These are phyloP conservation scores for Notolepis coatsorum DNA, from an alignment of 2,797 vertebrate species.

Conservation along the genomic window DNA sequence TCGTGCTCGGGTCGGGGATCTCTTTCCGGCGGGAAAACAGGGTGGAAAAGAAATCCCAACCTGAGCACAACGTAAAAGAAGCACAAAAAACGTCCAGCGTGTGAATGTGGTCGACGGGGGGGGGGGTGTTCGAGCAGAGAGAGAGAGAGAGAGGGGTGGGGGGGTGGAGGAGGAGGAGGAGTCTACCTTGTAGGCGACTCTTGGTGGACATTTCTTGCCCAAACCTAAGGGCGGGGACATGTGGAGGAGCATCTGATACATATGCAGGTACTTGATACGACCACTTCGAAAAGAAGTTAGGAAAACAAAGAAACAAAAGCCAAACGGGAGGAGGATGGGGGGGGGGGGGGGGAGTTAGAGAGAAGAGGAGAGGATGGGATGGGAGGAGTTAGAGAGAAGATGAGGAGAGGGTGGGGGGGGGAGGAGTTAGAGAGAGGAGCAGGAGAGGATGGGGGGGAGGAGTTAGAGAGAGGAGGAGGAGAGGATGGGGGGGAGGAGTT, in stretches of 20 bases:
- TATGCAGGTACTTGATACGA: slow-evolving; percentile 99
- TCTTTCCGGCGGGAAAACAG: no score
- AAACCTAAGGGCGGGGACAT: slow-evolving; percentile 99
- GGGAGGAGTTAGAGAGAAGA: no score
- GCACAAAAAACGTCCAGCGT: no score
- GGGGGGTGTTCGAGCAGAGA: slow-evolving; percentile 64
- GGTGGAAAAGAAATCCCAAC: no score
- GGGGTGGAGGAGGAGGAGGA: slow-evolving; percentile 25
- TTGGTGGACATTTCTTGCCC: slow-evolving; percentile 99
- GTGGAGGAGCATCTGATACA: slow-evolving; percentile 99
- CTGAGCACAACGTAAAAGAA: no score
- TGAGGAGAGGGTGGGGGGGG: slow-evolving; percentile 35
- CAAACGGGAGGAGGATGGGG: slow-evolving; percentile 71
- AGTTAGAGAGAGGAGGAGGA: slow-evolving; percentile 64
- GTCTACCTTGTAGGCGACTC: slow-evolving; percentile 99
- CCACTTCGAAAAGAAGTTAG: slow-evolving; percentile 83
- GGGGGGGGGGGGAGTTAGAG: slow-evolving; percentile 68
- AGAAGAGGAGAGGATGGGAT: slow-evolving; percentile 66
- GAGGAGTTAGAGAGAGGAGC: slow-evolving; percentile 64
- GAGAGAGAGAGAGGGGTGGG: slow-evolving; percentile 27
- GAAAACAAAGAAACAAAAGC: slow-evolving; percentile 55
- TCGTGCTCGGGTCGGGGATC: no score
- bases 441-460: slow-evolving; percentile 49
- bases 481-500: slow-evolving; percentile 62
- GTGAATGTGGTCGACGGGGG: no score